These are phyloP conservation scores for Anisognathus igniventris DNA, from an alignment of 2,797 vertebrate species.

Conservation along the genomic window DNA sequence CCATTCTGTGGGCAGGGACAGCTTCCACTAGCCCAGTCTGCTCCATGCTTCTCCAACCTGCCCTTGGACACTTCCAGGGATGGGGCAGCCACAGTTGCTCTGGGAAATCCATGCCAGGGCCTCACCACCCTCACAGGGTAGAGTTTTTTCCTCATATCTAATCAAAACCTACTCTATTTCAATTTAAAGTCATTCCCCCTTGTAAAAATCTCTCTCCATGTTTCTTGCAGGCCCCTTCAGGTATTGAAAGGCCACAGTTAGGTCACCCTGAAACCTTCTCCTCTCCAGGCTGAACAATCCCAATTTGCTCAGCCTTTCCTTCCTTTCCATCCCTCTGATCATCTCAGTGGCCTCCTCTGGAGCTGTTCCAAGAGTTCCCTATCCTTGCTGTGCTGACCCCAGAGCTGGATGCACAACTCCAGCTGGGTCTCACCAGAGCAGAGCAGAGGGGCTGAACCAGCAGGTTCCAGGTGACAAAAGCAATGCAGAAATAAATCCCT, in stretches of 20 bases:
- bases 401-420: not conserved
- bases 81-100: not conserved
- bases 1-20: not conserved
- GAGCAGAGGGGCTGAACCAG: not conserved
- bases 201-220: too few relatives aligned
- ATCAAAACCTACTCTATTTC: not conserved
- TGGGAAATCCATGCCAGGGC: not conserved
- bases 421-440: not conserved
- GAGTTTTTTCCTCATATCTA: not conserved
- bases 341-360: not conserved
- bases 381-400: not conserved
- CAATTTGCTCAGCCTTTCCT: not conserved
- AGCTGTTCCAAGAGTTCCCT: not conserved
- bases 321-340: not conserved
- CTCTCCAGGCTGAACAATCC: not conserved
- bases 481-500: not conserved
- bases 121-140: rapidly evolving
- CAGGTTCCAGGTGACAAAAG: not conserved
- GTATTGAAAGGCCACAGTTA: not conserved
- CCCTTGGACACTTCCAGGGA: not conserved
- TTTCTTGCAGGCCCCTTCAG: not conserved
- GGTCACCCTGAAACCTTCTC: not conserved
- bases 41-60: not conserved
- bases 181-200: not conserved
- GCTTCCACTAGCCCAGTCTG: rapidly evolving